Conservation (phyloP, 2,113 vertebrate genomes). For the Siphamia tubifer region DNA sequence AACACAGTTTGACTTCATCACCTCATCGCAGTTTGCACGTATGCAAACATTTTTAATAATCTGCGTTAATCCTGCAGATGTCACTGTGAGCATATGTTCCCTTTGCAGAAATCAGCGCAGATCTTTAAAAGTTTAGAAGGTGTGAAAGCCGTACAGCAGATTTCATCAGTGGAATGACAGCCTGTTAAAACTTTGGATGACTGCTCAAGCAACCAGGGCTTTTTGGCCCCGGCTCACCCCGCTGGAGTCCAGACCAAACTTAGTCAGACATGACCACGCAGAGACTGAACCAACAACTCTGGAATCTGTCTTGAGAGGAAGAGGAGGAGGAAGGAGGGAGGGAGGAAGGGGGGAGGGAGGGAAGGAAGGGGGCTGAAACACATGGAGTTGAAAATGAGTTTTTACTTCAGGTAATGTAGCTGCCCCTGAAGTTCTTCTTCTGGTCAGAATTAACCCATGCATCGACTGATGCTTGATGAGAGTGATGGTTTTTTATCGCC, state of each 20-base stretch:
- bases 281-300: constrained; percentile 54
- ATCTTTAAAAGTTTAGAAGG: constrained; percentile 26
- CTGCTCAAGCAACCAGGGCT: constrained; percentile 21
- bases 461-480: too few species aligned
- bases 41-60: too few species aligned
- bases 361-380: too few species aligned
- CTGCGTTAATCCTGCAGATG: constrained; percentile 61
- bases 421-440: too few species aligned
- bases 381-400: constrained; percentile 4
- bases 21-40: constrained; percentile 5
- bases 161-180: constrained; percentile 44
- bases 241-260: constrained; percentile 44
- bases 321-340: constrained; percentile 17
- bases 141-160: constrained; percentile 47
- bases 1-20: constrained; percentile 8
- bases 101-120: constrained; percentile 22
- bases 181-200: constrained; percentile 45
- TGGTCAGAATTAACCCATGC: too few species aligned
- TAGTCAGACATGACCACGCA: constrained; percentile 49
- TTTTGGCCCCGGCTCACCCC: constrained; percentile 1
- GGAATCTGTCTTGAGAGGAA: constrained; percentile 42
- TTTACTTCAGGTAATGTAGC: constrained; percentile 41
- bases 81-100: constrained; percentile 59
- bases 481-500: too few species aligned
- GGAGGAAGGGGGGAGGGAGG: too few species aligned